Evolutionary conservation across 2,888 invertebrate genomes (phyloP), one percentile per base, ranked within the genome.

Genomic region (Cheilosia urbana): DNA sequence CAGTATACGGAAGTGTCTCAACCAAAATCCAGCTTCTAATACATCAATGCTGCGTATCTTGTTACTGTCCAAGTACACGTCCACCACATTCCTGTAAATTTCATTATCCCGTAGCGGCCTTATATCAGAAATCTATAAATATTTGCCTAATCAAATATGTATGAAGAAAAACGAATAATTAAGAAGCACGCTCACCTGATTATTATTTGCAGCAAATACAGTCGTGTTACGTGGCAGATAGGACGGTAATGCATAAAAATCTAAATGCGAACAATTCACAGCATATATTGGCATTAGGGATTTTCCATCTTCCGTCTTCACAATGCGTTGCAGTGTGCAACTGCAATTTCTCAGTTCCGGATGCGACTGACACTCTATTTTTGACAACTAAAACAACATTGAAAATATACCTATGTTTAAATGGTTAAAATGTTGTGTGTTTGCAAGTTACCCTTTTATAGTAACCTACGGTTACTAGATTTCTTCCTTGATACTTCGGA

Each of bases 31-130:
- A 19, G 96, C 96, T 89, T 97, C 97, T 72, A 97, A 91, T 2
- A 94, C 93, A 51, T 95, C 94, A 51, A 96, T 94, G 55, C 93
- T 93, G 11, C 94, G 93, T 65, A 97, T 94, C 58, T 93, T 93
- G 91, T 97, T 97, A 89, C 96, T 94, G 89, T 97, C 96, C 89
- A 97, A 90, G 90, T 96, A 96, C 30, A 97, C 92, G 90, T 97
- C 96, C 49, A 94, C 93, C 0, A 97, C 94, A 79, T 93, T 93
- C 87, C 93, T 93, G 91, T 96, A 97, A 78, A 94, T 93, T 0
- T 94, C 93, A 91, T 96, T 96, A 47, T 94, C 94, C 1, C 93
- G 88, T 93, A 95, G 89, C 94, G 97, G 91, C 94, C 95, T 95
- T 5, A 92, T 95, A 95, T 89, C 94, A 93, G 91, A 96, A 95